These are phyloP conservation scores for Crossaster papposus DNA, from an alignment of 53 echinoderm and acorn worm species.

Conservation along the genomic window DNA sequence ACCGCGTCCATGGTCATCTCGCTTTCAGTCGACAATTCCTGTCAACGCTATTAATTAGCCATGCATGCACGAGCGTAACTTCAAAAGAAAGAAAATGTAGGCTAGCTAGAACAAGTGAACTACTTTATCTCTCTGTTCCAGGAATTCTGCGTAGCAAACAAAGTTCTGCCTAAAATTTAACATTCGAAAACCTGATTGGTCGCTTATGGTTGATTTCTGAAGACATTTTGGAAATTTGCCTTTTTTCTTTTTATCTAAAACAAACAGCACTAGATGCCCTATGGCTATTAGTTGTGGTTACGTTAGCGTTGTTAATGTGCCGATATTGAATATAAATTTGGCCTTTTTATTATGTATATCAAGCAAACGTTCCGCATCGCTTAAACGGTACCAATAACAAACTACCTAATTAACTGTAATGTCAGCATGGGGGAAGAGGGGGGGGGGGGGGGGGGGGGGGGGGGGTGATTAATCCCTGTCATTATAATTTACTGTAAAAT, in stretches of 20 bases:
- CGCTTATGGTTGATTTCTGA: too few relatives aligned
- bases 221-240: too few relatives aligned
- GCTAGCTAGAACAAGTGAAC: background rate
- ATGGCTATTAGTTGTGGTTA: background rate
- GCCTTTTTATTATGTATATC: too few relatives aligned
- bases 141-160: background rate
- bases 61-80: background rate
- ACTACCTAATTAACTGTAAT: too few relatives aligned
- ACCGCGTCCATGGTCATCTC: background rate
- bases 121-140: background rate
- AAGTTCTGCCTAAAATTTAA: background rate
- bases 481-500: too few relatives aligned
- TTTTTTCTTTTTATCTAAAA: background rate
- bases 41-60: slow-evolving; percentile 21
- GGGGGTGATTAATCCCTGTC: too few relatives aligned
- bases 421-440: too few relatives aligned
- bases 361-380: too few relatives aligned
- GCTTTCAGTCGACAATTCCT: background rate
- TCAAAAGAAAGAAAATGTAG: background rate
- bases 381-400: too few relatives aligned
- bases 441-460: too few relatives aligned
- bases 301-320: too few relatives aligned
- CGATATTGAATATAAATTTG: too few relatives aligned
- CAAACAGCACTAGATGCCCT: background rate
- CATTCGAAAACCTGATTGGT: background rate